Evolutionary conservation across 2,113 vertebrate species (phyloP), one percentile per base, ranked within the genome.

Genomic region (Neogobius melanostomus): DNA sequence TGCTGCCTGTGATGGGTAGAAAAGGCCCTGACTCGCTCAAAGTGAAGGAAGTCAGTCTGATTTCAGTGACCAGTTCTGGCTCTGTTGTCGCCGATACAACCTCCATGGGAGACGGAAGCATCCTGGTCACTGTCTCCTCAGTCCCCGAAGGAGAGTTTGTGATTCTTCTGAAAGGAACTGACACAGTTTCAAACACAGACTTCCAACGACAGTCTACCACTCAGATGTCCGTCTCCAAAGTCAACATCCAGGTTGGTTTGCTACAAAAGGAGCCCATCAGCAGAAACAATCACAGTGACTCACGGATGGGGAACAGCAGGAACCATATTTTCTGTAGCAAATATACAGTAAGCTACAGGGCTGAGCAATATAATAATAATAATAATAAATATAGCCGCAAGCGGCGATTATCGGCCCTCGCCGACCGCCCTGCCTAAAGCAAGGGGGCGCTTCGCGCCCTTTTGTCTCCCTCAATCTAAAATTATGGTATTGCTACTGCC

Each of bases 181-280:
- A 92, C 56, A 87, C 56, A 65, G 51, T 69, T 28, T 88, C 88
- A n/a, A 74, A 68, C 46, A 90, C 56, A n/a, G 12, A 45, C 8
- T 92, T 91, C 61, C 90, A 92, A 76, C 89, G 92, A 64, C 92
- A 93, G 72, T 91, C 89, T 3, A 92, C 89, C 49, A 92, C 92
- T 57, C 85, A 83, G 74, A 88, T 93, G 90, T 90, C 90, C 0
- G 65, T 88, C 65, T 92, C 92, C 44, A 86, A 85, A 73, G 82
- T 93, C 1, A 78, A 47, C 16, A 84, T 93, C 60, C 65, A 87
- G 90, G 92, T 93, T 2, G 2, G 84, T 75, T 8, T 48, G 42
- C 28, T 36, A 36, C 1, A 36, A 36, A 36, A 36, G 28, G 28
- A 36, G 28, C 28, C 28, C 28, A 36, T 36, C 28, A 36, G 28